Conservation (phyloP, 2,113 vertebrate species). For the Sebastes fasciatus region DNA sequence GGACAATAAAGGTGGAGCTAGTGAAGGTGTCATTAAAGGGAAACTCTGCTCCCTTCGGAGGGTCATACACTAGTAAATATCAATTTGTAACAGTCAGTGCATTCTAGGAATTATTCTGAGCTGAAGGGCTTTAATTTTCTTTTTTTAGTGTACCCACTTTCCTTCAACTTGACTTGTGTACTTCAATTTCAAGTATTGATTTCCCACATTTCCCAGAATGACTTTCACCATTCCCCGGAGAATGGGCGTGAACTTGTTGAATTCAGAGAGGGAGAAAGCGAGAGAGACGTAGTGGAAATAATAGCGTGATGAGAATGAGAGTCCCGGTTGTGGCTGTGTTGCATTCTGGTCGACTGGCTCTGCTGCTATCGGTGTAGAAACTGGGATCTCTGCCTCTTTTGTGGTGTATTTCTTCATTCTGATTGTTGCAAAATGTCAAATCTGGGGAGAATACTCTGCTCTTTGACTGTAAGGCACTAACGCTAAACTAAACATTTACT, state of each 20-base stretch:
- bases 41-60: background rate
- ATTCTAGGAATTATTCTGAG: constrained; percentile 54
- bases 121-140: constrained; percentile 60
- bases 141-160: constrained; percentile 47
- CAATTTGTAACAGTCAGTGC: constrained; percentile 40
- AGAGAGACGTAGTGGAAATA: constrained; percentile 28
- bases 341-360: constrained; percentile 11
- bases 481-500: background rate
- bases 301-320: constrained; percentile 15
- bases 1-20: background rate
- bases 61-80: constrained; percentile 19
- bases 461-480: background rate
- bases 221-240: constrained; percentile 41
- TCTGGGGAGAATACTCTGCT: background rate
- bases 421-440: constrained; percentile 27
- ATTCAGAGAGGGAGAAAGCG: constrained; percentile 5
- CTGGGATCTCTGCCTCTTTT: constrained; percentile 2
- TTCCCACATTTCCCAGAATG: constrained; percentile 56
- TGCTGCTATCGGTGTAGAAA: background rate
- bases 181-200: constrained; percentile 70
- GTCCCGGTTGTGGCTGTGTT: constrained; percentile 23
- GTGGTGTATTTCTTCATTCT: constrained; percentile 24
- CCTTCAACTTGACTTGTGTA: constrained; percentile 42
- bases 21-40: background rate
- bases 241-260: constrained; percentile 44